Evolutionary conservation across 2,113 vertebrate species (phyloP), one percentile per base, ranked within the genome.

Genomic region (Gasterosteus nipponicus): DNA sequence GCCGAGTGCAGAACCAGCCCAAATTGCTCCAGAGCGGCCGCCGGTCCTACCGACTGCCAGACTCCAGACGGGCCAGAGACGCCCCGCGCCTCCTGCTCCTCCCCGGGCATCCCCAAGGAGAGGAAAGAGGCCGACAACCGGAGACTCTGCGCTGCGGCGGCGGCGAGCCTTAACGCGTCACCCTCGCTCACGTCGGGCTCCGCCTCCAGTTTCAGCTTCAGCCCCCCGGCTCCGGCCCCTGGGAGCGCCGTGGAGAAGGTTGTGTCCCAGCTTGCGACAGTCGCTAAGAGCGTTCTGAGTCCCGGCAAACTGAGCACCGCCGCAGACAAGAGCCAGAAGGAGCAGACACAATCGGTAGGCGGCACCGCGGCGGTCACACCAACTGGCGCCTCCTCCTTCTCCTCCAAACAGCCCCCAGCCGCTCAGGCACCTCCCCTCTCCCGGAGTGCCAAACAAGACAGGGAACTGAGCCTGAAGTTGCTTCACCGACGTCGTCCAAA

Each of bases 271-370:
- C 70, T 93, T 0, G 79, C 88, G 26, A 93, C 93, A 0, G 92
- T 94, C 4, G 93, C 95, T 22, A 96, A 94, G 73, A 95, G 94
- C 0, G 74, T 95, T 19, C 61, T 95, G 33, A 95, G 94, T 12
- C 95, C 95, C 1, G 86, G 94, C 58, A 95, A 94, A 75, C 93
- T 95, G 49, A 92, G 78, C 19, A 19, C 86, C 12, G 78, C 91
- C 41, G 86, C 80, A 42, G 86, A 93, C 1, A 92, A 83, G 83
- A 71, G 82, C 63, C 64, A 61, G 54, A 94, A 92, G 53, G 94
- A 94, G 53, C 85, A 78, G 68, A 83, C 78, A 68, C 75, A 76
- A 4, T 51, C 78, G 38, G 71, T 63, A 39, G 71, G 62, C 33
- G 76, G 77, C 49, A 6, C 63, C 26, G 69, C 80, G 2, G 85